Conservation (phyloP, 2,888 invertebrate species). For the Girardia tigrina region DNA sequence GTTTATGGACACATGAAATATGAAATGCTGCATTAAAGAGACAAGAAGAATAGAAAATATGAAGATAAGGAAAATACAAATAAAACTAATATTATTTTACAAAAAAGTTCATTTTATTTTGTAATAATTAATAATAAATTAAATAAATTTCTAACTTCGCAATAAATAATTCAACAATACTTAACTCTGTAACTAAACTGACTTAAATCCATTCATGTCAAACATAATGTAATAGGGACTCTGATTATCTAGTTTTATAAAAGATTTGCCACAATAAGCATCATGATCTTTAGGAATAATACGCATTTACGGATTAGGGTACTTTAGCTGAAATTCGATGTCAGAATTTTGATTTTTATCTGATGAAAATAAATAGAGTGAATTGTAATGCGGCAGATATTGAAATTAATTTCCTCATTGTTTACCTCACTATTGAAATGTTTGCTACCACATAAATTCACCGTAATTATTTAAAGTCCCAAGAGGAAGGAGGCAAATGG, state of each 20-base stretch:
- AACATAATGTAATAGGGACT: not conserved
- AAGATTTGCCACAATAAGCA: slow-evolving; percentile 23
- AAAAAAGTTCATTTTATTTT: no score
- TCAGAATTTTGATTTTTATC: slow-evolving; percentile 9
- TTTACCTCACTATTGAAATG: not conserved
- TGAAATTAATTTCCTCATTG: slow-evolving; percentile 10
- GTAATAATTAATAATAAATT: no score
- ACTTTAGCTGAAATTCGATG: slow-evolving; percentile 5
- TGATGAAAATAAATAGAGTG: slow-evolving; percentile 13
- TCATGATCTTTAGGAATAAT: slow-evolving; percentile 9
- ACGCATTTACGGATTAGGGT: slow-evolving; percentile 14
- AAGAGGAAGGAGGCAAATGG: not conserved
- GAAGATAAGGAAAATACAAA: no score
- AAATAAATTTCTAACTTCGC: no score
- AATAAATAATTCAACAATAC: not conserved
- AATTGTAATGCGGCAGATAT: not conserved
- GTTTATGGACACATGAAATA: no score
- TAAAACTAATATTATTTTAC: no score
- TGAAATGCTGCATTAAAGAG: no score
- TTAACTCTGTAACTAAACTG: no score
- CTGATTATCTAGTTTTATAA: not conserved
- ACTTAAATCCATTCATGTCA: not conserved
- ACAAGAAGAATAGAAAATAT: no score
- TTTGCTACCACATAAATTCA: slow-evolving; percentile 9
- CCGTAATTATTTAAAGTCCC: slow-evolving; percentile 10